Evolutionary conservation across 2,888 invertebrate species (phyloP).

Genomic region (Eristalis arbustorum): DNA sequence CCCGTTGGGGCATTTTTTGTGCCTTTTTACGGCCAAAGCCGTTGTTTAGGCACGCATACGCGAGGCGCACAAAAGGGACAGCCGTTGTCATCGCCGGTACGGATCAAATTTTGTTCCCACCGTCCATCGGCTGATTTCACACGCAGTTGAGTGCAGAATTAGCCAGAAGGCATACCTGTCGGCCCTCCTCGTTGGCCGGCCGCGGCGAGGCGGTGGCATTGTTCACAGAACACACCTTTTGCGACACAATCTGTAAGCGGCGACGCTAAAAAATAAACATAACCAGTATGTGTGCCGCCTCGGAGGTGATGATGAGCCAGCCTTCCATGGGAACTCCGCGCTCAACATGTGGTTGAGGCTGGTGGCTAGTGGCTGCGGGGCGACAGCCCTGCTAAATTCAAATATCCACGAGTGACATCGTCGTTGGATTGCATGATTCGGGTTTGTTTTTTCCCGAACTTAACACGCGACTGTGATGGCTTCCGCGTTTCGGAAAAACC

Average conservation of each 20-base stretch:
- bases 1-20: background rate
- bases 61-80: background rate
- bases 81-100: background rate
- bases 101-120: conserved; percentile 33
- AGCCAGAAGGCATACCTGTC: conserved; percentile 16
- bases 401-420: background rate
- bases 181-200: background rate
- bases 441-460: conserved; percentile 38
- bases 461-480: conserved; percentile 61
- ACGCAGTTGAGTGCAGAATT: conserved; percentile 28
- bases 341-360: conserved; percentile 59
- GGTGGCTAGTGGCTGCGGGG: conserved; percentile 15
- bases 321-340: conserved; percentile 38
- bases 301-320: conserved; percentile 22
- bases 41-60: background rate
- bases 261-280: background rate
- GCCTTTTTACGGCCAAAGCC: conserved; percentile 11
- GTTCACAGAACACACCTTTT: conserved; percentile 52
- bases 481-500: conserved; percentile 50
- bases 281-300: background rate
- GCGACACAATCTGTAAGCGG: conserved; percentile 35
- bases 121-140: conserved; percentile 33
- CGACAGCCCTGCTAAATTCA: background rate
- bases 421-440: conserved; percentile 44
- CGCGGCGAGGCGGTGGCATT: conserved; percentile 4